These are phyloP conservation scores for Aphelinus atriplicis DNA, from an alignment of 1,140 invertebrate species.

Conservation along the genomic window DNA sequence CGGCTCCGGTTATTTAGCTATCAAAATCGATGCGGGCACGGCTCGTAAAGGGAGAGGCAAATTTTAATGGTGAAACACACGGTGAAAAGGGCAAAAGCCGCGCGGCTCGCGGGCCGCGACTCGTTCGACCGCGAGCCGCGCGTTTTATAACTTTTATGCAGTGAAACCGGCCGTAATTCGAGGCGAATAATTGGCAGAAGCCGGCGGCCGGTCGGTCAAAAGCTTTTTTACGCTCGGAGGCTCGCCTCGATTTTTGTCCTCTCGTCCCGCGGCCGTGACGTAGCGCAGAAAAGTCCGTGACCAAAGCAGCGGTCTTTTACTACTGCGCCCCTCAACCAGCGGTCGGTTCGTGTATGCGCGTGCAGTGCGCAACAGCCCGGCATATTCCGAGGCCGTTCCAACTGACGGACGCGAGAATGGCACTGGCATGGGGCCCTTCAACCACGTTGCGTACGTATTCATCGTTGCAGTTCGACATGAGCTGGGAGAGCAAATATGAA, in stretches of 20 bases:
- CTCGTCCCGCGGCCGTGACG: background rate
- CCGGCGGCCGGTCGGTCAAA: slow-evolving; percentile 32
- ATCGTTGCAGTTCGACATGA: too few relatives aligned
- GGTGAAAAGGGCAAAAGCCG: background rate
- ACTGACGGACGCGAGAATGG: too few relatives aligned
- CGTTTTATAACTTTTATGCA: slow-evolving; percentile 32
- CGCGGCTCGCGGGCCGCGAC: background rate
- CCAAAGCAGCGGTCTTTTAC: slow-evolving; percentile 16
- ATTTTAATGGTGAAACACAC: slow-evolving; percentile 10
- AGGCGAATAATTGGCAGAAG: slow-evolving; percentile 43
- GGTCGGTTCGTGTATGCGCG: background rate
- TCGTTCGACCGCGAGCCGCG: background rate
- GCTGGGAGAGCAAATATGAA: too few relatives aligned
- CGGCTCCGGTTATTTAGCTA: background rate
- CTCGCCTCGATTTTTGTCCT: slow-evolving; percentile 44
- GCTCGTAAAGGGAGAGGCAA: slow-evolving; percentile 2
- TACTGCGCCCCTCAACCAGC: background rate
- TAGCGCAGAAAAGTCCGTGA: slow-evolving; percentile 18
- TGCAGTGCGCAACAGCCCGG: too few relatives aligned
- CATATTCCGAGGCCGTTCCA: too few relatives aligned
- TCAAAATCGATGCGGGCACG: background rate
- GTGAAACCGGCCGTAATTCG: slow-evolving; percentile 41
- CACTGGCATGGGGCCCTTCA: too few relatives aligned
- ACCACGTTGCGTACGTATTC: too few relatives aligned
- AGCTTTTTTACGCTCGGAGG: slow-evolving; percentile 41